A percentile compares a stretch with the other conserved stretches of the same genome.
phyloP scores from a whole-genome alignment of 2,113 vertebrate species.

The Synchiropus splendidus region DNA sequence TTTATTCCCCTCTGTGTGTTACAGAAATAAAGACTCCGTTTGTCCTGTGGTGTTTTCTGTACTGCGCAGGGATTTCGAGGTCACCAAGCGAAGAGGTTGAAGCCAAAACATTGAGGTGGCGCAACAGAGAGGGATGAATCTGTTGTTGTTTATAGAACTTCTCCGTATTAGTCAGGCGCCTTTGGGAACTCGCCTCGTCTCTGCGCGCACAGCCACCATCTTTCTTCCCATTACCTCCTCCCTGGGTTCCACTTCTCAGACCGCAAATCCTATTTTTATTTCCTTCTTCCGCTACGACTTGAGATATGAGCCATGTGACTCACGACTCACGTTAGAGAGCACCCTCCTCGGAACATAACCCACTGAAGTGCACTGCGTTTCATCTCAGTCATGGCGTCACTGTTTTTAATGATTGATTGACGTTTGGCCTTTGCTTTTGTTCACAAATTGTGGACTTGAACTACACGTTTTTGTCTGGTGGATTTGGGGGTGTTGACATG shows the following conservation, averaged over 20 bases:
- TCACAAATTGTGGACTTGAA: too few species aligned
- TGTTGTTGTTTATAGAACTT: slow-evolving; percentile 42
- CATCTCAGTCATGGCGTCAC: too few species aligned
- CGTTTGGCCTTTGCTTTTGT: too few species aligned
- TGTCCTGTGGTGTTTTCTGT: slow-evolving; percentile 15
- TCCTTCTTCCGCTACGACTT: not conserved
- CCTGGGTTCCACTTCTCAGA: slow-evolving; percentile 18
- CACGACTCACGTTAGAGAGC: too few species aligned
- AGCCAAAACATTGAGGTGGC: slow-evolving; percentile 29
- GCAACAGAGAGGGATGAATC: slow-evolving; percentile 32
- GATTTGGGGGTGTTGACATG: too few species aligned
- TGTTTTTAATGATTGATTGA: too few species aligned
- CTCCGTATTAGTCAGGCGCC: slow-evolving; percentile 45
- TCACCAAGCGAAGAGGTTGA: slow-evolving; percentile 21
- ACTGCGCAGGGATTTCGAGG: slow-evolving; percentile 23
- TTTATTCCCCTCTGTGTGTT: not conserved
- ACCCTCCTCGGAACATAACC: too few species aligned
- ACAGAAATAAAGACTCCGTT: slow-evolving; percentile 11
- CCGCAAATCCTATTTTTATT: slow-evolving; percentile 6
- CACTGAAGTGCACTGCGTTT: too few species aligned
- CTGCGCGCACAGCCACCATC: slow-evolving; percentile 23
- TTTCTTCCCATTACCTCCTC: slow-evolving; percentile 46
- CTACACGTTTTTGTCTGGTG: too few species aligned
- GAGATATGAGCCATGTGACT: not conserved
- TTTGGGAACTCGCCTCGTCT: slow-evolving; percentile 27